Evolutionary conservation across 2,797 vertebrate species (phyloP).

Genomic region (Eupleurogrammus muticus): DNA sequence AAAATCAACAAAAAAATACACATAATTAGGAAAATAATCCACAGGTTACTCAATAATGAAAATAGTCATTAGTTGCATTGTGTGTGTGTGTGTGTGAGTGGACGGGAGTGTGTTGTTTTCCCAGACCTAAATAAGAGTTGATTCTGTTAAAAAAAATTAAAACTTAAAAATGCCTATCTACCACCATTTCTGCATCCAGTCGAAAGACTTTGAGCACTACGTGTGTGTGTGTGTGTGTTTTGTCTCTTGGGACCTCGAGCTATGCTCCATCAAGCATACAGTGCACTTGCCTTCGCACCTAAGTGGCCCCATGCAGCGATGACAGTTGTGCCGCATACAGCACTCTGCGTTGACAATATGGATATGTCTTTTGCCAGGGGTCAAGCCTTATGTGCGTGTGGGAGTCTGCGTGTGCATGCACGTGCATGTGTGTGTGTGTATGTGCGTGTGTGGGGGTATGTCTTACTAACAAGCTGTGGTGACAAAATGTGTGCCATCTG

Average conservation of each 20-base stretch:
- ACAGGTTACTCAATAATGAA: too few species aligned
- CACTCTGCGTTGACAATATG: conserved; percentile 44
- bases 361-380: conserved; percentile 51
- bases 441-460: conserved; percentile 43
- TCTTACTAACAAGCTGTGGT: conserved; percentile 73
- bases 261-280: conserved; percentile 43
- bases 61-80: too few species aligned
- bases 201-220: conserved; percentile 18
- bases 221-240: conserved; percentile 13
- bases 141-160: conserved; percentile 21
- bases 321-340: conserved; percentile 33
- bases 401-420: conserved; percentile 8
- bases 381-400: conserved; percentile 37
- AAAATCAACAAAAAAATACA: neutral
- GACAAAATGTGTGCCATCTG: conserved; percentile 81
- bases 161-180: conserved; percentile 22
- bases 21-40: too few species aligned
- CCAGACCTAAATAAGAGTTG: conserved; percentile 19
- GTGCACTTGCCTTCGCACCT: conserved; percentile 56
- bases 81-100: neutral
- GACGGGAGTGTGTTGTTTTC: conserved; percentile 4
- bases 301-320: conserved; percentile 48
- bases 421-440: conserved; percentile 16
- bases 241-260: conserved; percentile 31
- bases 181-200: conserved; percentile 21